These are phyloP conservation scores for Plecturocebus donacophilus DNA, from an alignment of 2,113 vertebrate species.

Conservation along the genomic window DNA sequence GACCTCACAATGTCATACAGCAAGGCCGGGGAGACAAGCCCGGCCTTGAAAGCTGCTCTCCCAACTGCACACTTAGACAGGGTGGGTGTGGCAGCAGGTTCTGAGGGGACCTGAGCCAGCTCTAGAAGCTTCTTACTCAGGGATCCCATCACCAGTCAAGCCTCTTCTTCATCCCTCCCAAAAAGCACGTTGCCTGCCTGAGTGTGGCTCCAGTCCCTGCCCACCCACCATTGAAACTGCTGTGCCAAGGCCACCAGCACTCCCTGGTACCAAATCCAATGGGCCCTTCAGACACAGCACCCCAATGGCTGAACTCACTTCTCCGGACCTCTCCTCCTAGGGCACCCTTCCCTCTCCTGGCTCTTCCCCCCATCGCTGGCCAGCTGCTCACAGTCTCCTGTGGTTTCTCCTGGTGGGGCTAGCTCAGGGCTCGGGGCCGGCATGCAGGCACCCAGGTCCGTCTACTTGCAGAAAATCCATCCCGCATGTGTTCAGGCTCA, in stretches of 20 bases:
- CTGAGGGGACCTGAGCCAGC: background rate
- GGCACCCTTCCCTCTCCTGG: background rate
- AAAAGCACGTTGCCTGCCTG: background rate
- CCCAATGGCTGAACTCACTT: background rate
- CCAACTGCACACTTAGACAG: accelerated
- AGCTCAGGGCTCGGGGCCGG: background rate
- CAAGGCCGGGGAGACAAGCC: accelerated
- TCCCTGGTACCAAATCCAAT: background rate
- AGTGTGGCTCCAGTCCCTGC: background rate
- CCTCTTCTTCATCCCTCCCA: background rate
- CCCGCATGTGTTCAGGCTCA: accelerated
- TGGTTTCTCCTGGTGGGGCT: background rate
- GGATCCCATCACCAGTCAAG: background rate
- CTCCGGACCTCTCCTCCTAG: background rate
- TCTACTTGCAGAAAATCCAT: accelerated
- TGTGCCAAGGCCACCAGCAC: background rate
- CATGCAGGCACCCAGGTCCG: background rate
- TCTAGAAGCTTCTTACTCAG: background rate
- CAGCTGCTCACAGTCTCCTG: background rate
- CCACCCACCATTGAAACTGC: background rate
- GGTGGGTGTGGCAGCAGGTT: accelerated
- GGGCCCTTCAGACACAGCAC: background rate
- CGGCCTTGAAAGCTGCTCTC: background rate
- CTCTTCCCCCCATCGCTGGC: background rate
- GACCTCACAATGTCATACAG: background rate